Evolutionary conservation across 2,888 invertebrate genomes (phyloP).

Genomic region (Oasisia sp.): DNA sequence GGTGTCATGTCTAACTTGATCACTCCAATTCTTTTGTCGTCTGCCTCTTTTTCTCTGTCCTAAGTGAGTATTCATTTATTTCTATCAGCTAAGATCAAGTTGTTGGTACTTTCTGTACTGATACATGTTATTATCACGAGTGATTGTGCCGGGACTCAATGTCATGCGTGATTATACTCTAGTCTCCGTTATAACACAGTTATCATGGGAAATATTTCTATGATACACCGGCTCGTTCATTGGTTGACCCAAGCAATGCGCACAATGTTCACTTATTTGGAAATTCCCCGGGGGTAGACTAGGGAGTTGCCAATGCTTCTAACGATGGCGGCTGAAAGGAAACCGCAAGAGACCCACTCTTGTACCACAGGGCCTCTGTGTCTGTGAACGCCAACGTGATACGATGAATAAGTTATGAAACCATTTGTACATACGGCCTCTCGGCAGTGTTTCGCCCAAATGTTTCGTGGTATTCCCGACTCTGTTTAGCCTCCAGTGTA

Average conservation of each 20-base stretch:
- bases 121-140: not conserved
- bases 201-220: not conserved
- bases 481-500: not conserved
- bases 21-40: too few species aligned
- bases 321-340: not conserved
- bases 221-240: not conserved
- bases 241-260: not conserved
- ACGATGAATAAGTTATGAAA: slow-evolving; percentile 5
- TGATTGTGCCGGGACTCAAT: not conserved
- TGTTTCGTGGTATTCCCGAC: not conserved
- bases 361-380: not conserved
- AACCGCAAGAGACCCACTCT: not conserved
- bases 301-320: not conserved
- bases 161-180: not conserved
- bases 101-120: not conserved
- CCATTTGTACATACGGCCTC: not conserved
- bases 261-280: not conserved
- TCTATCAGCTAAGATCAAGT: too few species aligned
- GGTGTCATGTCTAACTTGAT: too few species aligned
- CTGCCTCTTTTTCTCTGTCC: too few species aligned
- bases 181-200: not conserved
- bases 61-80: too few species aligned
- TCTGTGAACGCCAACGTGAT: not conserved
- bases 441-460: not conserved
- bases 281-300: not conserved